Conservation (phyloP, 2,888 invertebrate genomes). For the Plusia festucae region DNA sequence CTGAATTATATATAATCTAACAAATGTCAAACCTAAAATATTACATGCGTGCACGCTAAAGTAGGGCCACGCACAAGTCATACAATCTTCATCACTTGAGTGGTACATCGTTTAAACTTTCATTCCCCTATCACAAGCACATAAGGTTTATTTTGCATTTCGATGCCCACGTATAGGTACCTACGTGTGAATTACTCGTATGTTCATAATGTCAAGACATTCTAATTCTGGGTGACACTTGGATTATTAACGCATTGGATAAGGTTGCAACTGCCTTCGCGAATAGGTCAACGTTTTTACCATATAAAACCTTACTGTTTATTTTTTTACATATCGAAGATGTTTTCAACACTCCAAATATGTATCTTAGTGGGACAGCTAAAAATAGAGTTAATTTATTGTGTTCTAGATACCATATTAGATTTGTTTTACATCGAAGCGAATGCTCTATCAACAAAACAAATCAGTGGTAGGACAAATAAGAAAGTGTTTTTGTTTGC, state of each 20-base stretch:
- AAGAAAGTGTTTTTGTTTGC: too few relatives aligned
- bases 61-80: conserved; percentile 1
- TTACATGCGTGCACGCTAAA: neutral
- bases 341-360: neutral
- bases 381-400: too few relatives aligned
- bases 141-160: neutral
- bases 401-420: too few relatives aligned
- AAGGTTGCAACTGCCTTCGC: neutral
- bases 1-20: neutral
- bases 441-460: neutral
- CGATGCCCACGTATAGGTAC: neutral
- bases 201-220: conserved; percentile 3
- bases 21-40: conserved; percentile 1
- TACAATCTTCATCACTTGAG: neutral
- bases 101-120: neutral
- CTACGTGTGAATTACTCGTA: neutral
- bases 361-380: too few relatives aligned
- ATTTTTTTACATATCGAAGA: neutral
- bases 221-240: neutral
- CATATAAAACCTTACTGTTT: neutral
- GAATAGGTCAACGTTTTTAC: neutral
- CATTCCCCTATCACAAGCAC: neutral
- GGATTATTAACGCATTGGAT: neutral
- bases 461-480: too few relatives aligned
- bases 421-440: too few relatives aligned